Evolutionary conservation across 2,113 vertebrate genomes (phyloP), one percentile per base, ranked within the genome.

Genomic region (Camelus bactrianus): DNA sequence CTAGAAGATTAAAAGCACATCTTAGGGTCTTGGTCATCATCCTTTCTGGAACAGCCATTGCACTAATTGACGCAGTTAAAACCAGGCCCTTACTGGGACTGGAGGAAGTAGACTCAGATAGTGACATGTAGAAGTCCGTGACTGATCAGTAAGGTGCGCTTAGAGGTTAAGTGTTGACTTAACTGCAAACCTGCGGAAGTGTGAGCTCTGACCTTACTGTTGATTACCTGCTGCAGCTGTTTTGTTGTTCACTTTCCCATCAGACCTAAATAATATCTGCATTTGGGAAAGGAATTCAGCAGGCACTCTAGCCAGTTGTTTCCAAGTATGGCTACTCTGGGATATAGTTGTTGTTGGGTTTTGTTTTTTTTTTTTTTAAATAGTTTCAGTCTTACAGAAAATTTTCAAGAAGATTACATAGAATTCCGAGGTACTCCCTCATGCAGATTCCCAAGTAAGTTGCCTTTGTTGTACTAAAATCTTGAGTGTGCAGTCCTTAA

Each of bases 51-150:
- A 90, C 1, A 81, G 70, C 50, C 54, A 12, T 84, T 62, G 19
- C 6, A 80, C 42, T 93, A 88, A 80, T 89, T 92, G 48, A n/a
- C 54, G 30, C n/a, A 93, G 46, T 96, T 96, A 94, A 77, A 94
- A 96, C 67, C 46, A 17, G 20, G 24, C 79, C 58, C 69, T 94
- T 96, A 35, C 5, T 97, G 30, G 22, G n/a, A 50, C 24, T 94
- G 24, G 62, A 93, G 24, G 60, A 93, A 67, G 46, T 83, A 89
- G 48, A 92, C 86, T 84, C 56, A 81, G 30, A 32, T 22, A 52
- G 11, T 75, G 70, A 73, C 76, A 52, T 58, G 56, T 84, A 28
- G 28, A 79, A 95, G 81, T 84, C 91, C 60, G 28, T 62, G 89
- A 60, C 30, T 67, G 4, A 48, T 84, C 64, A 67, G 75, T 97